These are phyloP conservation scores for Chamaea fasciata DNA, from an alignment of 2,113 vertebrate genomes.

Conservation along the genomic window DNA sequence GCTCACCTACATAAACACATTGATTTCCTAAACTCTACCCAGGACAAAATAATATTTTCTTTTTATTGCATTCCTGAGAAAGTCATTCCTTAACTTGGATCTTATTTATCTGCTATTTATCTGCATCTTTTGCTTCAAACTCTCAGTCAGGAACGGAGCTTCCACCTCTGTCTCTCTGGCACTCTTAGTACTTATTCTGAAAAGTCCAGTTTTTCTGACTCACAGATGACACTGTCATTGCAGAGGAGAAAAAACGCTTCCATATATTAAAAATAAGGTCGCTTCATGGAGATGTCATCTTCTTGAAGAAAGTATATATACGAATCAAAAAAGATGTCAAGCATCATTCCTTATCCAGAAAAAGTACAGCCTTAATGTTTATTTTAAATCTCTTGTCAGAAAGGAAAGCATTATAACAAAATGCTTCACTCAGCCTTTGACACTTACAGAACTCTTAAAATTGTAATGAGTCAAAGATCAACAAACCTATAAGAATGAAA, in stretches of 20 bases:
- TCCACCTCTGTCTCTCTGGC: not conserved
- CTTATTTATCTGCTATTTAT: not conserved
- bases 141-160: not conserved
- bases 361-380: not conserved
- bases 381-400: not conserved
- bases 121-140: not conserved
- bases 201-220: not conserved
- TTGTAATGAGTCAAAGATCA: not conserved
- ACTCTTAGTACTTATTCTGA: not conserved
- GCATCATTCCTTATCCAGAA: not conserved
- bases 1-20: constrained; percentile 3
- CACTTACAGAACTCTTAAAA: not conserved
- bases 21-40: not conserved
- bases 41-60: not conserved
- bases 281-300: not conserved
- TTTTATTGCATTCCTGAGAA: constrained; percentile 22
- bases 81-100: not conserved
- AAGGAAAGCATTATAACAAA: not conserved
- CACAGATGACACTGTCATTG: not conserved
- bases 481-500: not conserved
- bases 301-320: not conserved
- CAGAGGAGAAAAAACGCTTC: not conserved
- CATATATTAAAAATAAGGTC: not conserved
- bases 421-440: not conserved
- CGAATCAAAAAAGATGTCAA: not conserved